Evolutionary conservation across 2,797 vertebrate genomes (phyloP).

Genomic region (Telmatherina bonti): DNA sequence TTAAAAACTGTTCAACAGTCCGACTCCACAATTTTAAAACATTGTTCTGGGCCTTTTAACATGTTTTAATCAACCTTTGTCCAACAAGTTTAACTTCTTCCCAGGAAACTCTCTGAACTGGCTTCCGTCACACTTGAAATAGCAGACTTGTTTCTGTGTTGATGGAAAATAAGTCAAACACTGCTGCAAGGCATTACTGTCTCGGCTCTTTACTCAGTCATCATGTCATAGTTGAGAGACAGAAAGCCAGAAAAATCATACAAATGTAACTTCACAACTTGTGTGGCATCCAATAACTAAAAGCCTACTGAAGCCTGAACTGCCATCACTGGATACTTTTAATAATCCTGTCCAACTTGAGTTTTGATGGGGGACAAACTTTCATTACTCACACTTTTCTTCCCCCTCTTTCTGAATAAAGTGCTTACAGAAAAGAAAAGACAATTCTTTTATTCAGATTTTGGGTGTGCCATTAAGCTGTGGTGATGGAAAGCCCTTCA

Average conservation of each 20-base stretch:
- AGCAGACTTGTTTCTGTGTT: neutral
- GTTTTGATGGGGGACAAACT: constrained; percentile 37
- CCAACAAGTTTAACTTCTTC: no score
- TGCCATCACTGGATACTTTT: neutral
- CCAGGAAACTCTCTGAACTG: no score
- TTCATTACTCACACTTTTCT: neutral
- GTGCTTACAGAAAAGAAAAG: constrained; percentile 45
- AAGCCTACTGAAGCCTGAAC: neutral
- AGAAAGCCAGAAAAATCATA: constrained; percentile 9
- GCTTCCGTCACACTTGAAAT: neutral
- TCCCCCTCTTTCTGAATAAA: constrained; percentile 27
- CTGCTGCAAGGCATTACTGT: neutral
- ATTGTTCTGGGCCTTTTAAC: no score
- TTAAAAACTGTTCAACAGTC: no score
- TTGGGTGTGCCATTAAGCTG: constrained; percentile 49
- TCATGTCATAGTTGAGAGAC: neutral
- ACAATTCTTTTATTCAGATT: constrained; percentile 59
- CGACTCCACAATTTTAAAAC: no score
- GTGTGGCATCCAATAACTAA: constrained; percentile 14
- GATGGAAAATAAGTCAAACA: neutral
- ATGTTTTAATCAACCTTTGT: no score
- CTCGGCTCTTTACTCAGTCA: constrained; percentile 2
- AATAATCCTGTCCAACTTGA: constrained; percentile 28
- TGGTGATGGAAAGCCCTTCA: constrained; percentile 67
- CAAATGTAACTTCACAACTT: constrained; percentile 20